Evolutionary conservation across 2,797 vertebrate genomes (phyloP).

Genomic region (Chelonia mydas): DNA sequence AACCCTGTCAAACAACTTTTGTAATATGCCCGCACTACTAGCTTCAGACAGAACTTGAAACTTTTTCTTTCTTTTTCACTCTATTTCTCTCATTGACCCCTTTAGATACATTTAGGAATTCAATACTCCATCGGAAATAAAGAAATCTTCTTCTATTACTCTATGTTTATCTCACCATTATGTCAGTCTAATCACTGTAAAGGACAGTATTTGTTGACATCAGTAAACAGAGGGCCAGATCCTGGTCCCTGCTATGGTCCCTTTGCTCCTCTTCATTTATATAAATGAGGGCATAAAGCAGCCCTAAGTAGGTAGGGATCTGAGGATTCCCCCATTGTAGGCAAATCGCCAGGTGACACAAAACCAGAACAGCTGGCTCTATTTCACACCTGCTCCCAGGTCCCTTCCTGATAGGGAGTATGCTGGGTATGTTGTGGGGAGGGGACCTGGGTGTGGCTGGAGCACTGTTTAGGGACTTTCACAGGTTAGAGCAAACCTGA

Average conservation of each 20-base stretch:
- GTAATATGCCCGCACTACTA: neutral
- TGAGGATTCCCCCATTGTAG: neutral
- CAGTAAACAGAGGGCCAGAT: neutral
- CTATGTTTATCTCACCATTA: neutral
- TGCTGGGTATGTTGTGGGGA: no score
- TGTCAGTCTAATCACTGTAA: neutral
- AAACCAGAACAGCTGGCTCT: neutral
- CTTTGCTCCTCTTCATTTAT: neutral
- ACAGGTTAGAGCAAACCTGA: neutral
- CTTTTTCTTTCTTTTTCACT: neutral
- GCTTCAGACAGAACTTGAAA: neutral
- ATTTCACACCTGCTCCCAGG: neutral
- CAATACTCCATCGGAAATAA: neutral
- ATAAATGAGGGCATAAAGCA: neutral
- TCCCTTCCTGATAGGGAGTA: no score
- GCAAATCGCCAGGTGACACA: neutral
- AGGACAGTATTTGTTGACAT: neutral
- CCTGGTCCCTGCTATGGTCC: neutral
- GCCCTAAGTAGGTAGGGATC: neutral
- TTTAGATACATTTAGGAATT: neutral
- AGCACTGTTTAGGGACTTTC: no score
- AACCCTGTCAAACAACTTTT: neutral
- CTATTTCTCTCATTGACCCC: neutral
- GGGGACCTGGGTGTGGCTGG: no score
- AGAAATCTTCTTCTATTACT: neutral